These are phyloP conservation scores for Fratercula arctica DNA, from an alignment of 2,797 vertebrate genomes.

Conservation along the genomic window DNA sequence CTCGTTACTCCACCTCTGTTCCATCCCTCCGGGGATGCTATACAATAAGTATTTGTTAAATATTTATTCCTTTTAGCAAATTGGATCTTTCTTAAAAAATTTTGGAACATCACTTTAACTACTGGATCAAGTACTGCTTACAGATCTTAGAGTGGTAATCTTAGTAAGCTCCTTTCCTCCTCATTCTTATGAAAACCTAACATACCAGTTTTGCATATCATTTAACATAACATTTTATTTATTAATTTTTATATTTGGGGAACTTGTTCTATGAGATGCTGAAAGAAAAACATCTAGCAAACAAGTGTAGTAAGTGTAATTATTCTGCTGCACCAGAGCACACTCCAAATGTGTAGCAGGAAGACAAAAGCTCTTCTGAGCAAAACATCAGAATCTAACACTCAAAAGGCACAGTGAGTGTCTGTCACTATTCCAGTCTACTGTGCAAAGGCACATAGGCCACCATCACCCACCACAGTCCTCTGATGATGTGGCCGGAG, in stretches of 20 bases:
- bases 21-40: background rate
- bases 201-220: background rate
- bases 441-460: fast-evolving
- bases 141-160: background rate
- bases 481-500: fast-evolving
- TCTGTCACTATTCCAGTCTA: background rate
- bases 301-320: background rate
- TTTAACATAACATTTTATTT: background rate
- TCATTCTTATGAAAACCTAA: background rate
- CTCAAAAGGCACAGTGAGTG: background rate
- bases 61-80: background rate
- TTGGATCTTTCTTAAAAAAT: background rate
- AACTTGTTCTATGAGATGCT: background rate
- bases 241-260: background rate
- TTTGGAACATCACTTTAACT: background rate
- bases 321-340: background rate
- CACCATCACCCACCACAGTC: background rate
- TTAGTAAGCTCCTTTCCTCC: background rate
- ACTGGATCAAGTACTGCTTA: background rate
- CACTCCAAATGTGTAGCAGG: background rate
- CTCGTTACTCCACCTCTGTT: background rate
- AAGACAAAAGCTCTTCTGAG: background rate
- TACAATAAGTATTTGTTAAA: background rate
- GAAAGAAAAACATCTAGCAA: background rate
- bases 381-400: background rate